These are phyloP conservation scores for Drosophila picticornis DNA, from an alignment of 2,888 invertebrate species.

Conservation along the genomic window DNA sequence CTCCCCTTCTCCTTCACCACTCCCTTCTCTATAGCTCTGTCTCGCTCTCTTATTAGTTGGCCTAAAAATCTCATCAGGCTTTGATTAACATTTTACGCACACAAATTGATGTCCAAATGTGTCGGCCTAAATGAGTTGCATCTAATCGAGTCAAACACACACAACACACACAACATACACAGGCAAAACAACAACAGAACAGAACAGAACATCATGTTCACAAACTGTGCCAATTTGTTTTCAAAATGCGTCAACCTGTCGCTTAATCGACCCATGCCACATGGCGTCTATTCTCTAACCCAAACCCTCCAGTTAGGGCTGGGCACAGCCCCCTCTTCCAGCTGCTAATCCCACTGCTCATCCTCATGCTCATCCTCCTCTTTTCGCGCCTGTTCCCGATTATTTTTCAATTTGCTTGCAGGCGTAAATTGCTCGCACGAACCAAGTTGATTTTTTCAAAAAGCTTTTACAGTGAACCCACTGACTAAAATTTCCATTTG, in stretches of 20 bases:
- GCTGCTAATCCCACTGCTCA: not conserved
- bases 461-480: not conserved
- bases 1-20: not conserved
- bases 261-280: conserved; percentile 58
- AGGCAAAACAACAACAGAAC: conserved; percentile 3
- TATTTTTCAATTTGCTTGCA: conserved; percentile 77
- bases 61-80: conserved; percentile 73
- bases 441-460: conserved; percentile 16
- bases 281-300: not conserved
- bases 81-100: conserved; percentile 77
- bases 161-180: not conserved
- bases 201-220: conserved; percentile 47
- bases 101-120: conserved; percentile 59
- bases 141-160: conserved; percentile 72
- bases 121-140: conserved; percentile 71
- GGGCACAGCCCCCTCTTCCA: not conserved
- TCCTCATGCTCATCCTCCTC: not conserved
- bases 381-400: conserved; percentile 52
- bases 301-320: not conserved
- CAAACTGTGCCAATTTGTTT: conserved; percentile 81
- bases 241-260: conserved; percentile 74
- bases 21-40: not conserved
- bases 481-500: too few relatives aligned
- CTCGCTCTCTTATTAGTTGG: conserved; percentile 64
- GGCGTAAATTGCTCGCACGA: conserved; percentile 64